phyloP scores from a whole-genome alignment of 1,140 invertebrate genomes.

The Spodoptera litura region DNA sequence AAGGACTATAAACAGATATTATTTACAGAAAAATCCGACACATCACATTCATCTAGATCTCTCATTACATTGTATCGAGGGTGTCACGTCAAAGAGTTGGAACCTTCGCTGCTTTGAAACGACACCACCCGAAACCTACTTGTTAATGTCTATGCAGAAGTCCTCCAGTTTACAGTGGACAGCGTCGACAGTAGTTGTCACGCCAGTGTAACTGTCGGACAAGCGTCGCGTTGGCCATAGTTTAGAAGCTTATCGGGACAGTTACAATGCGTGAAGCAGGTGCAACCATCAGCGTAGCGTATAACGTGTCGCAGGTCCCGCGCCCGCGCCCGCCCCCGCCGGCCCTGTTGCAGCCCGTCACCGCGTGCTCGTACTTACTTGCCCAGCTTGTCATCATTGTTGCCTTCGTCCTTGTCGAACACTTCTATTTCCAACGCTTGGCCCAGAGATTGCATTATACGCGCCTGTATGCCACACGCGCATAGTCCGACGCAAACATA shows the following conservation, averaged over 20 bases:
- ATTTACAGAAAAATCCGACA: conserved; percentile 7
- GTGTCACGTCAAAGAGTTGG: neutral
- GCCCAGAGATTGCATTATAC: conserved; percentile 86
- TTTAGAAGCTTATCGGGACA: conserved; percentile 35
- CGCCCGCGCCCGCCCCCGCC: neutral
- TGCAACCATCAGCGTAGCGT: conserved; percentile 45
- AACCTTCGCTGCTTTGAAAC: neutral
- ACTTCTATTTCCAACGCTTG: conserved; percentile 92
- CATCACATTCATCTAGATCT: neutral
- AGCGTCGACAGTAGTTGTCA: neutral
- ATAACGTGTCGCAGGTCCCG: neutral
- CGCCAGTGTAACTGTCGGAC: conserved; percentile 32
- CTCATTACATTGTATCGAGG: conserved; percentile 12
- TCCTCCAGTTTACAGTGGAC: conserved; percentile 29
- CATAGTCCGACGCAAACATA: conserved; percentile 79
- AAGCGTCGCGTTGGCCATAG: neutral
- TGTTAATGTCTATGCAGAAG: conserved; percentile 22
- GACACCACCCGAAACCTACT: neutral
- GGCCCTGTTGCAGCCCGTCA: neutral
- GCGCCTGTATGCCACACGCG: conserved; percentile 78
- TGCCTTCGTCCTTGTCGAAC: conserved; percentile 94
- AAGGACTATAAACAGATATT: neutral
- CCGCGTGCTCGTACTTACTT: conserved; percentile 88
- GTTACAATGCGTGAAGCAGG: conserved; percentile 46
- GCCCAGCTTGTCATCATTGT: conserved; percentile 93